Conservation (phyloP, 2,888 invertebrate species). For the Drosophila stalkeri region DNA sequence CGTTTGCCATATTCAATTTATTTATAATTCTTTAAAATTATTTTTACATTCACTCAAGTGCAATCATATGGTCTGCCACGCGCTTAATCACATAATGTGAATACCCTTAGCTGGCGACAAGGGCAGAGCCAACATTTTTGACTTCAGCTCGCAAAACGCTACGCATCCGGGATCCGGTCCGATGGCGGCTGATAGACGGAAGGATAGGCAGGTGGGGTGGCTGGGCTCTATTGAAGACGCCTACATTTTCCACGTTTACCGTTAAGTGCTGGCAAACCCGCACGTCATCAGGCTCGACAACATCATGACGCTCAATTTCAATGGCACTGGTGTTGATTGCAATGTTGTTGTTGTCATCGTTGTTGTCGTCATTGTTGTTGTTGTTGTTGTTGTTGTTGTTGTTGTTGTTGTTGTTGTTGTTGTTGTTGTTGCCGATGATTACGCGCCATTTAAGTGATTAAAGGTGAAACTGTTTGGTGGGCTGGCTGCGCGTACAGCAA, state of each 20-base stretch:
- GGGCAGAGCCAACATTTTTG: conserved; percentile 36
- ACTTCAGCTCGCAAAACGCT: conserved; percentile 48
- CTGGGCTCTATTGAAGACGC: conserved; percentile 22
- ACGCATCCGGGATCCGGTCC: conserved; percentile 63
- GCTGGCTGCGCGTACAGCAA: not conserved
- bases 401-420: conserved; percentile 32
- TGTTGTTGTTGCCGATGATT: conserved; percentile 62
- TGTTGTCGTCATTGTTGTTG: conserved; percentile 37
- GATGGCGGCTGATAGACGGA: not conserved
- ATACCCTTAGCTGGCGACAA: not conserved
- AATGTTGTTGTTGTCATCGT: conserved; percentile 34
- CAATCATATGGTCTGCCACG: not conserved
- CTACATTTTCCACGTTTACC: conserved; percentile 45
- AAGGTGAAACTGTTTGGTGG: conserved; percentile 69
- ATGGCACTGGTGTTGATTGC: conserved; percentile 76
- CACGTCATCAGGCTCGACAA: conserved; percentile 68
- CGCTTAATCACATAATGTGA: not conserved
- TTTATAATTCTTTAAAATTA: not conserved
- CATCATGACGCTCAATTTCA: conserved; percentile 71
- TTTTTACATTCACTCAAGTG: too few relatives aligned
- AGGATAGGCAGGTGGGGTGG: not conserved
- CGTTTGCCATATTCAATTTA: too few relatives aligned
- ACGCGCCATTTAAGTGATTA: conserved; percentile 80
- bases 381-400: conserved; percentile 44
- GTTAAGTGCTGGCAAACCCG: conserved; percentile 72